Conservation (phyloP, 2,797 vertebrate species). For the Sebastolobus alascanus region DNA sequence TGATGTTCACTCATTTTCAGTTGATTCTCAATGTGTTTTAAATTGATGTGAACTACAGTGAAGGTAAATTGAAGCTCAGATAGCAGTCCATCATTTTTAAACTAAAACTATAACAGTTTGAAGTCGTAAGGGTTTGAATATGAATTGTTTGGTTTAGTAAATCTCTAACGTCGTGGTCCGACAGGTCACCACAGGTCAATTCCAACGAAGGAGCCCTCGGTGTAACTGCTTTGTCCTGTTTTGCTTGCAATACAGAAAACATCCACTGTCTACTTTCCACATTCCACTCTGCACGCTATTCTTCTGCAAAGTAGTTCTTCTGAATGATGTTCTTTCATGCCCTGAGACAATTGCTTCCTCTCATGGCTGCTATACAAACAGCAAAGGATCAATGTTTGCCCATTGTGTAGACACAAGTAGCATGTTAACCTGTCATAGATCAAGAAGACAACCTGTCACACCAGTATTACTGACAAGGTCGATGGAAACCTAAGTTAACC, state of each 20-base stretch:
- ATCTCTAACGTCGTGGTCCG: neutral
- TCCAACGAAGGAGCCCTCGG: too few relatives aligned
- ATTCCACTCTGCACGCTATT: neutral
- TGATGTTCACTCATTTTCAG: neutral
- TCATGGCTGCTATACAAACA: neutral
- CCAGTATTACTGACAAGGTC: neutral
- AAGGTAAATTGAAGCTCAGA: neutral
- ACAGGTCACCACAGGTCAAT: neutral
- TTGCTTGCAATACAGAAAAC: neutral
- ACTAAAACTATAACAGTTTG: neutral
- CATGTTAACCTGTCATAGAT: neutral
- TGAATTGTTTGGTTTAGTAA: neutral
- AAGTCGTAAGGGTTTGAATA: neutral
- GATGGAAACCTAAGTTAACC: neutral
- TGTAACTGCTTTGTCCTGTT: neutral
- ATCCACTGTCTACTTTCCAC: neutral
- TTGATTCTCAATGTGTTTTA: neutral
- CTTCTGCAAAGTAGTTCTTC: fast-evolving
- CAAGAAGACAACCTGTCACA: too few relatives aligned
- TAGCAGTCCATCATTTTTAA: neutral
- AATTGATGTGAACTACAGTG: neutral
- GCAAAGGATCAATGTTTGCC: neutral
- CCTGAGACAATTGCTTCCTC: neutral
- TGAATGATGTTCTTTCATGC: neutral
- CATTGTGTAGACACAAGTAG: neutral